Conservation (phyloP, 1,140 invertebrate species). For the Magallana ariakensis region DNA sequence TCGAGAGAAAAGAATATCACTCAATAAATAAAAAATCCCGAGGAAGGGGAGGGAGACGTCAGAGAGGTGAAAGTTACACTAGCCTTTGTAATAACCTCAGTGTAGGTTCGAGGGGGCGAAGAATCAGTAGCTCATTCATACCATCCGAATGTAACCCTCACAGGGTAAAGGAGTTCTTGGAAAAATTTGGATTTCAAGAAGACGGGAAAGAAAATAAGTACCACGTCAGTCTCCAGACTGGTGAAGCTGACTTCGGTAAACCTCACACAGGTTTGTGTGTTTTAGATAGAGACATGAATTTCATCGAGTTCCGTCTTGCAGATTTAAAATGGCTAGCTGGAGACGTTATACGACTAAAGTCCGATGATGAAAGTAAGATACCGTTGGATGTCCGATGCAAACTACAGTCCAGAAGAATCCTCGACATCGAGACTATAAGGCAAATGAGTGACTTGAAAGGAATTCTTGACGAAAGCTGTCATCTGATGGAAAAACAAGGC, state of each 20-base stretch:
- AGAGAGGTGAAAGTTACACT: not conserved
- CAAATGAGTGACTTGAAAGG: slow-evolving; percentile 33
- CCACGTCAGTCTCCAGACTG: slow-evolving; percentile 9
- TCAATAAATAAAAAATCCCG: not conserved
- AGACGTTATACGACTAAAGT: slow-evolving; percentile 5
- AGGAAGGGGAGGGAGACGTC: not conserved
- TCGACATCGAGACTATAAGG: slow-evolving; percentile 19
- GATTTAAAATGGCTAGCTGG: slow-evolving; percentile 44
- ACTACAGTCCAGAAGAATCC: slow-evolving; percentile 24
- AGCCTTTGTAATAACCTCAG: not conserved
- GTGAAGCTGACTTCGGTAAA: slow-evolving; percentile 33
- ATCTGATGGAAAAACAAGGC: not conserved
- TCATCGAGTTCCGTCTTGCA: slow-evolving; percentile 37
- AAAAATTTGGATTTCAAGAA: slow-evolving; percentile 12
- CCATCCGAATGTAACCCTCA: slow-evolving; percentile 28
- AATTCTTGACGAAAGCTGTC: not conserved
- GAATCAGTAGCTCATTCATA: slow-evolving; percentile 24
- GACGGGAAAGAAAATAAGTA: slow-evolving; percentile 37
- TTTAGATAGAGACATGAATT: slow-evolving; percentile 19
- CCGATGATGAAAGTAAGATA: not conserved
- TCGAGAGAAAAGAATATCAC: slow-evolving; percentile 2
- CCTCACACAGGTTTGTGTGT: not conserved
- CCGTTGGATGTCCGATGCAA: slow-evolving; percentile 38
- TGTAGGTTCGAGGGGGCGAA: not conserved
- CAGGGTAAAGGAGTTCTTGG: slow-evolving; percentile 28